A percentile compares a stretch with the other conserved stretches of the same genome.
Evolutionary conservation across 2,888 invertebrate species (phyloP).

Genomic region (Philopedon plagiatum): DNA sequence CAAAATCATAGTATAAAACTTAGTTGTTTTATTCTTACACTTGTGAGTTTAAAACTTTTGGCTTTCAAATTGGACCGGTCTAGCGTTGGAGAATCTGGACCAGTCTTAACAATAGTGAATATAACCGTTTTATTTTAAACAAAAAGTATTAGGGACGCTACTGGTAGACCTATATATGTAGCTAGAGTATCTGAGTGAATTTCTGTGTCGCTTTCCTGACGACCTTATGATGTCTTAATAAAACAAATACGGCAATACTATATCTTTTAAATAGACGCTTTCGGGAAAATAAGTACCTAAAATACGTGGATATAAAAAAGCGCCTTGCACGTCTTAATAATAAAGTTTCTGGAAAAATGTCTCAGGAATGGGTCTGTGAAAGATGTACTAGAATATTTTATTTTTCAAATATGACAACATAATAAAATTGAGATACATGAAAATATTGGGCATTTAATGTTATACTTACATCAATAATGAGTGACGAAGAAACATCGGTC

Average conservation of each 20-base stretch:
- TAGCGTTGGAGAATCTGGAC: no score
- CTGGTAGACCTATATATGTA: conserved; percentile 1
- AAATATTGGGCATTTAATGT: no score
- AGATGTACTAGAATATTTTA: neutral
- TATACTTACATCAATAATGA: no score
- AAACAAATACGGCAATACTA: conserved; percentile 13
- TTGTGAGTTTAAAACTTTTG: no score
- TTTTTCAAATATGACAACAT: neutral
- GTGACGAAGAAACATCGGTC: no score
- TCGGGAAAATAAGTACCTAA: conserved; percentile 7
- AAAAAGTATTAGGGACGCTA: neutral
- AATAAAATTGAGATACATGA: no score
- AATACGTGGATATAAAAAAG: conserved; percentile 18
- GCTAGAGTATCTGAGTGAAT: conserved; percentile 30
- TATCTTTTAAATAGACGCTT: conserved; percentile 10
- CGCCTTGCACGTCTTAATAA: neutral
- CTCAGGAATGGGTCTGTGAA: neutral
- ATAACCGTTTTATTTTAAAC: neutral
- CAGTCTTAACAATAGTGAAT: no score
- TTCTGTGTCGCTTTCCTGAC: conserved; percentile 31
- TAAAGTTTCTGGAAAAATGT: neutral
- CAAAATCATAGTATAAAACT: no score
- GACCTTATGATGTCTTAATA: conserved; percentile 35
- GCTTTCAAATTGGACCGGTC: no score
- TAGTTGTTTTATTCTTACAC: no score